Conservation (phyloP, 2,888 invertebrate genomes). For the Eilema depressum region DNA sequence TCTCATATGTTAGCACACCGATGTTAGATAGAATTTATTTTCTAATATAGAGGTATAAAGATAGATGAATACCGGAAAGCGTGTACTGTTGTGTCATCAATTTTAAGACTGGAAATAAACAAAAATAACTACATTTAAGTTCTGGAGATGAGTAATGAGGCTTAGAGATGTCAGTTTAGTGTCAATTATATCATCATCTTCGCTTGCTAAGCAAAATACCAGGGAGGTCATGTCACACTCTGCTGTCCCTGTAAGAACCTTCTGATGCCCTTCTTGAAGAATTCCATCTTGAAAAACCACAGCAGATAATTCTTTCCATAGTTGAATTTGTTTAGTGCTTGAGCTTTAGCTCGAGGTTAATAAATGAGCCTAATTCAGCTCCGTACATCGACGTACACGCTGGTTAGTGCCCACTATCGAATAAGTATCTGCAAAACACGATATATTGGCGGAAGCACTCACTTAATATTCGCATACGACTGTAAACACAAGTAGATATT, state of each 20-base stretch:
- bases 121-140: not conserved
- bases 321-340: no score
- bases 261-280: no score
- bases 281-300: no score
- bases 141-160: not conserved
- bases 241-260: no score
- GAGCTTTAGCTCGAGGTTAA: no score
- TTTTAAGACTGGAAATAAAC: not conserved
- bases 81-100: not conserved
- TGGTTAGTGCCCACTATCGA: not conserved
- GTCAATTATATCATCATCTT: no score
- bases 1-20: constrained; percentile 47
- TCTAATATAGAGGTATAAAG: constrained; percentile 28
- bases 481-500: not conserved
- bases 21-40: constrained; percentile 35
- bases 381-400: not conserved
- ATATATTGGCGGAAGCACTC: not conserved
- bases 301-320: no score
- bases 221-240: no score
- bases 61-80: not conserved
- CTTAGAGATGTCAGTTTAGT: no score
- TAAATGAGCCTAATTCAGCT: no score
- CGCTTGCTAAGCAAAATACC: no score
- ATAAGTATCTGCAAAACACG: not conserved
- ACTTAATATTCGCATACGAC: not conserved